Base-by-base conservation (phyloP, 2,888 invertebrate species). In the Nezara viridula region DNA sequence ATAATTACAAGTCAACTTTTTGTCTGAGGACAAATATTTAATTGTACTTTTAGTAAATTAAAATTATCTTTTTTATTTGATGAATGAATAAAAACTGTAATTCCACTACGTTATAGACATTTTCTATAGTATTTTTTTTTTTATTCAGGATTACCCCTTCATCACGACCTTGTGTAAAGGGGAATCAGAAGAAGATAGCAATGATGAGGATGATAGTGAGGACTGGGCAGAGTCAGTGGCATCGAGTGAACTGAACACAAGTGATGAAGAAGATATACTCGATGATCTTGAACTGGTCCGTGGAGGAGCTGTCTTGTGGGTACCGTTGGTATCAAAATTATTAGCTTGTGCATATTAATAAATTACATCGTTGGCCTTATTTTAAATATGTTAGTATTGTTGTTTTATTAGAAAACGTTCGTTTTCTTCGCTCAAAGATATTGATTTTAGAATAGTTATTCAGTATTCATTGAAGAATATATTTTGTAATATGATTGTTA, bases 151-250 rank as follows among this genome's bases (percentile, higher is more conserved):
- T 40, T 60, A 77, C 32, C 40, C 47, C 32, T 89, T 89, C 27
- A 85, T 89, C 24, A 86, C 89, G 16, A 85, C 86, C 1, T 27
- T 44, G 12, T 88, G 81, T 24, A 32, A 77, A 86, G 86, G 86
- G 24, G 86, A 86, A 32, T 60, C 89, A 9, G 55, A 52, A 7
- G 60, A 85, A 4, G 89, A 89, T 10, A 89, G 89, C 32, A 55
- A 85, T 27, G 89, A 89, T 55, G 89, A 89, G 24, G 89, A 89
- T 27, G 89, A 89, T 37, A 52, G 81, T 47, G 89, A 89, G 52
- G 89, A 89, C 32, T 89, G 89, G 89, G 89, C 60, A 0, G 89
- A 85, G 44, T 89, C 89, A 1, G 89, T 89, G 6, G 86, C 86
- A 2, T 86, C 89, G 5, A 86, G 86, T 49, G 89, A 89, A 7